phyloP scores from a whole-genome alignment of 2,113 vertebrate species.

The Cinclus mexicanus region DNA sequence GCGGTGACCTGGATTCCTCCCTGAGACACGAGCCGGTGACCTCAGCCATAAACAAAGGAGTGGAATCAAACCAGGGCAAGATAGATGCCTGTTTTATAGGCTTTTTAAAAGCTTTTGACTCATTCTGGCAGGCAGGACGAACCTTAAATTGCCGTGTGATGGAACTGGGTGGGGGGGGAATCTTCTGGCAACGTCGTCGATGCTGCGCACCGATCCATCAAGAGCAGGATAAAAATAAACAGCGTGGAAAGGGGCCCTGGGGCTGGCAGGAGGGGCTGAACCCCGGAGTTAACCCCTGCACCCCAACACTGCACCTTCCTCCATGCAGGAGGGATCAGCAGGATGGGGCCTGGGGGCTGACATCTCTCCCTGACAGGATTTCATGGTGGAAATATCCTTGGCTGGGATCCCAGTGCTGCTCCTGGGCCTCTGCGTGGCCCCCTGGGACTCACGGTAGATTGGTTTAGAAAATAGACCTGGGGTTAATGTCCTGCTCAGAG shows the following conservation, averaged over 20 bases:
- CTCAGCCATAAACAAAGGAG: constrained; percentile 52
- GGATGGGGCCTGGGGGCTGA: background rate
- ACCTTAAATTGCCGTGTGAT: constrained; percentile 63
- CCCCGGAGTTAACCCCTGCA: background rate
- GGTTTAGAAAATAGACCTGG: background rate
- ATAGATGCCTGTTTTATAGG: constrained; percentile 44
- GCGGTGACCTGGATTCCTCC: constrained; percentile 20
- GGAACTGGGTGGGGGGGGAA: background rate
- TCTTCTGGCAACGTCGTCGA: background rate
- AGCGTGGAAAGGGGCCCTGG: background rate
- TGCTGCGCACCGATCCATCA: background rate
- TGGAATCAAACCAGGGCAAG: constrained; percentile 39
- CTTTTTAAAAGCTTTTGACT: constrained; percentile 64
- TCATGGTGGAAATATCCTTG: background rate
- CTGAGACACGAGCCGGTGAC: constrained; percentile 3
- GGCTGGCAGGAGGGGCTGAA: background rate
- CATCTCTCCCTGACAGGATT: background rate
- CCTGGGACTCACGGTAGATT: background rate
- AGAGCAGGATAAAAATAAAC: constrained; percentile 38
- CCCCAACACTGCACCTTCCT: background rate
- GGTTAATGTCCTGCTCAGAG: background rate
- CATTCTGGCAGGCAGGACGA: constrained; percentile 34
- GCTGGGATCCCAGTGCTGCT: background rate
- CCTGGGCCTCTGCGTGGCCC: background rate
- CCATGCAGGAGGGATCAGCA: background rate